Conservation (phyloP, 2,888 invertebrate species). For the Nemotelus nigrinus region DNA sequence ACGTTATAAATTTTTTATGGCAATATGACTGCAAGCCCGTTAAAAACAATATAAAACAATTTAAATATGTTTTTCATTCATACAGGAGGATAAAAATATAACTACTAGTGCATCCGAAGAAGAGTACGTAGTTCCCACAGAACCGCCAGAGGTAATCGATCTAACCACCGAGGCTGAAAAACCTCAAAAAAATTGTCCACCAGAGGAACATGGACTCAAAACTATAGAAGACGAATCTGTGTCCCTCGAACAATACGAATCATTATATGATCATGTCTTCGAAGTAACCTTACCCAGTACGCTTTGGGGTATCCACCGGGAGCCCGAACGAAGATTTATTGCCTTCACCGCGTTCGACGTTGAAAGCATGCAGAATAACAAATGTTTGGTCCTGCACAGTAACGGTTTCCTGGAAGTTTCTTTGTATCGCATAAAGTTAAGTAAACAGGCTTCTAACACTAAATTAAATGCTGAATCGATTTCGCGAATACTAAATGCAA, state of each 20-base stretch:
- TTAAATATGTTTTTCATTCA: too few relatives aligned
- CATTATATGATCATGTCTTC: slow-evolving; percentile 50
- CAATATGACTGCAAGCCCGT: too few relatives aligned
- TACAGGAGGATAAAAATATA: too few relatives aligned
- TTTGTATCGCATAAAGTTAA: background rate
- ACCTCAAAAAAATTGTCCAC: too few relatives aligned
- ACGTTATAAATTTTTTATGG: too few relatives aligned
- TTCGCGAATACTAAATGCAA: slow-evolving; percentile 31
- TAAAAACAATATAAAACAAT: too few relatives aligned
- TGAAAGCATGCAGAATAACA: slow-evolving; percentile 29
- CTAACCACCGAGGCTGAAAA: too few relatives aligned
- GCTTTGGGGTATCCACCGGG: slow-evolving; percentile 50
- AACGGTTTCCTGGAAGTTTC: slow-evolving; percentile 16
- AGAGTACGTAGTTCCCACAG: too few relatives aligned
- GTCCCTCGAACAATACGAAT: slow-evolving; percentile 41
- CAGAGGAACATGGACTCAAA: too few relatives aligned
- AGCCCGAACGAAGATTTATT: slow-evolving; percentile 48
- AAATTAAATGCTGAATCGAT: slow-evolving; percentile 25
- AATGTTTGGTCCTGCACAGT: slow-evolving; percentile 33
- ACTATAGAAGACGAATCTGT: too few relatives aligned
- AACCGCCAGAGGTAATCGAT: too few relatives aligned
- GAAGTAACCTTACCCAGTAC: slow-evolving; percentile 50
- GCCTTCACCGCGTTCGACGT: slow-evolving; percentile 48
- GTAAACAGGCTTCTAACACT: background rate
- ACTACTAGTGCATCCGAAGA: too few relatives aligned